Percentiles rank a stretch among this genome's conserved stretches.
phyloP scores from a whole-genome alignment of 2,888 invertebrate genomes.

The Lymantria dispar region DNA sequence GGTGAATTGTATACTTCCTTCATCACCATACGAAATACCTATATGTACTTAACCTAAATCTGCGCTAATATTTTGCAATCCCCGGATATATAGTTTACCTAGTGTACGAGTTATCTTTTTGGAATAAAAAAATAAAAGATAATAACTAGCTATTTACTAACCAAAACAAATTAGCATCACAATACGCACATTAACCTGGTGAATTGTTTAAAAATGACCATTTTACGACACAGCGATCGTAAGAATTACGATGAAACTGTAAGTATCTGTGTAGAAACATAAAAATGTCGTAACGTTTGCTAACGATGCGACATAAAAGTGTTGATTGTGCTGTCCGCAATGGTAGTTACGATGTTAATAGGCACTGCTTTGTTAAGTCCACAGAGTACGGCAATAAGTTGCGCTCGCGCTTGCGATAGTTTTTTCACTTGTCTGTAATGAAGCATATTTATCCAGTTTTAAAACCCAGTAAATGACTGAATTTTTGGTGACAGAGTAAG shows the following conservation, averaged over 20 bases:
- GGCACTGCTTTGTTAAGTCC: background rate
- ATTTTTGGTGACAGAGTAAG: too few relatives aligned
- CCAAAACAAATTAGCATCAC: background rate
- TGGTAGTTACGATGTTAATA: conserved; percentile 7
- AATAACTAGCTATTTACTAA: background rate
- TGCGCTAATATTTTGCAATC: too few relatives aligned
- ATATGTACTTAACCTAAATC: too few relatives aligned
- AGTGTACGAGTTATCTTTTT: background rate
- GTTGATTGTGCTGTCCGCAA: conserved; percentile 19
- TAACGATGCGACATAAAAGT: conserved; percentile 21
- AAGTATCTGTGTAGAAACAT: conserved; percentile 13
- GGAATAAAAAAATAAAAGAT: background rate
- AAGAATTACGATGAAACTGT: conserved; percentile 3
- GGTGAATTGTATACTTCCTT: too few relatives aligned
- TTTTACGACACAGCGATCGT: conserved; percentile 3
- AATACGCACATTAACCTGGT: background rate
- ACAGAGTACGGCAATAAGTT: too few relatives aligned
- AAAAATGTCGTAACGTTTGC: conserved; percentile 15
- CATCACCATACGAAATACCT: too few relatives aligned
- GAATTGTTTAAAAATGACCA: background rate
- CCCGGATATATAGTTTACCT: too few relatives aligned
- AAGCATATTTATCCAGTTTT: too few relatives aligned
- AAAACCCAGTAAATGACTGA: too few relatives aligned
- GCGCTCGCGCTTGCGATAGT: too few relatives aligned
- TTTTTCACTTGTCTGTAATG: too few relatives aligned